Evolutionary conservation across 1,140 invertebrate species (phyloP), one percentile per base, ranked within the genome.

Genomic region (Leptoteleia sp.): DNA sequence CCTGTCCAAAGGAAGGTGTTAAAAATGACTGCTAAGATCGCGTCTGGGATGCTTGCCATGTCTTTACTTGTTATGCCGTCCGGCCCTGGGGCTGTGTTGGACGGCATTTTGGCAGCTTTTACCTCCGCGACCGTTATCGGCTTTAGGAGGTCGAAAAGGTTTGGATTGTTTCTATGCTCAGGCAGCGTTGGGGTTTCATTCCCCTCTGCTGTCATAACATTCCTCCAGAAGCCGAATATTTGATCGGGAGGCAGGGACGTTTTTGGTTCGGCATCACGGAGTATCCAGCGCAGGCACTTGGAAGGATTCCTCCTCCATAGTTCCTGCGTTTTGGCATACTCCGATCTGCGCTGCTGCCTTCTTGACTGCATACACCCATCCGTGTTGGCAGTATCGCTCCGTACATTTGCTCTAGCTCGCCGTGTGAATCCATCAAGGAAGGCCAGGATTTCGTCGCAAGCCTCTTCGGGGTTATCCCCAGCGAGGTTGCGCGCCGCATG

Each of bases 1-100:
- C 27, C 54, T 3, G 3, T 11, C 19, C 12, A 42, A 0, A 64
- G 11, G 3, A 64, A 64, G 1, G 50, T 8, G 8, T 64, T 64
- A 0, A 64, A 16, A 7, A 61, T 61, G 6, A 19, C 11, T 0
- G 4, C 1, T 8, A 33, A 1, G 4, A 17, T 7, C 2, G 9
- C 4, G 1, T 9, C 2, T 0, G 12, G 7, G 0, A 29, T n/a
- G 4, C 0, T 15, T 31, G n/a, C 1, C 0, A 31, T 7, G 3
- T 12, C 19, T 12, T 42, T 3, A 0, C 2, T 2, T 0, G 0
- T 50, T 0, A 65, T n/a, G 13, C 61, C 61, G 25, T 65, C 61
- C 9, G 61, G 61, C 0, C 61, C 61, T 3, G 47, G n/a, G 3
- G 47, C 37, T 0, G 62, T 54, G 0, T n/a, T 22, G 4, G 0